phyloP scores from a whole-genome alignment of 2,797 vertebrate species.

The Enoplosus armatus region DNA sequence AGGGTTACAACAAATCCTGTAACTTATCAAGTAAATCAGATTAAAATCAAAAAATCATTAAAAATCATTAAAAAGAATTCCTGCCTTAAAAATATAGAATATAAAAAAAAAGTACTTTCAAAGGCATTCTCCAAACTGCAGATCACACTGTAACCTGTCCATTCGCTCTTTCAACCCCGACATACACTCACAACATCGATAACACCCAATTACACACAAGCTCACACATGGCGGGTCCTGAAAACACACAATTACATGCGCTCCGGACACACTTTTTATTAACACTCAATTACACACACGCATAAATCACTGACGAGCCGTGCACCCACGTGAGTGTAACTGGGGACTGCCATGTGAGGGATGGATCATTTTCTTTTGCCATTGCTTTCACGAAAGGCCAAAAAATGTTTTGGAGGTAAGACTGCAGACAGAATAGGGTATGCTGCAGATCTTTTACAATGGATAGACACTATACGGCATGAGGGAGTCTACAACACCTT shows the following conservation, averaged over 20 bases:
- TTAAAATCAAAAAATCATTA: neutral
- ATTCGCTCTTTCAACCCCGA: conserved; percentile 73
- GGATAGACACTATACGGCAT: neutral
- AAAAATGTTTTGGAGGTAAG: conserved; percentile 8
- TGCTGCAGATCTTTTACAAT: neutral
- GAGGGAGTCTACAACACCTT: neutral
- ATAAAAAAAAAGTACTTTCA: conserved; percentile 13
- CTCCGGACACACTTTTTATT: conserved; percentile 89
- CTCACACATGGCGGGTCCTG: conserved; percentile 82
- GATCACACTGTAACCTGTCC: conserved; percentile 75
- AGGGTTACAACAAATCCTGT: neutral
- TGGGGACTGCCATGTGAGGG: conserved; percentile 61
- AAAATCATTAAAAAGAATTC: neutral
- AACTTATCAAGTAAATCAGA: neutral
- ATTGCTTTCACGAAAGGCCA: conserved; percentile 21
- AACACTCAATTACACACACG: conserved; percentile 90
- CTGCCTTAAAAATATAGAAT: conserved; percentile 5
- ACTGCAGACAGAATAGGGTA: neutral
- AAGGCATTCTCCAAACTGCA: conserved; percentile 52
- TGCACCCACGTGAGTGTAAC: conserved; percentile 64
- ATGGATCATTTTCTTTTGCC: conserved; percentile 65
- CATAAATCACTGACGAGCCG: conserved; percentile 84
- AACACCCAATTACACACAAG: conserved; percentile 87
- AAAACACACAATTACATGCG: conserved; percentile 88
- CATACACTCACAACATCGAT: conserved; percentile 84